phyloP scores from a whole-genome alignment of 2,113 vertebrate species.

The Cheirogaleus medius region DNA sequence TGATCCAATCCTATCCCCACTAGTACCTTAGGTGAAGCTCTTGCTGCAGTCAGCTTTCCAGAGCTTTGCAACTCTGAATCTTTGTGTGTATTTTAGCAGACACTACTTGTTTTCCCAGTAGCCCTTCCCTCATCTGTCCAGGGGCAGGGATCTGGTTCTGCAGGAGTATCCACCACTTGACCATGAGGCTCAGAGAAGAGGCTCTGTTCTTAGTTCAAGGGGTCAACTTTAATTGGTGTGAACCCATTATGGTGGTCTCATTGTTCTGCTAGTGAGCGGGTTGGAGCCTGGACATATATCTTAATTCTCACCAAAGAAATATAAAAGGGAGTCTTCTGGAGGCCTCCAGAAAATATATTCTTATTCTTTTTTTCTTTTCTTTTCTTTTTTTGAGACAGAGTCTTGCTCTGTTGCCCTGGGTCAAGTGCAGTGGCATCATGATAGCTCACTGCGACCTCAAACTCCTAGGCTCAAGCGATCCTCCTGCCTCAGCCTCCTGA shows the following conservation, averaged over 20 bases:
- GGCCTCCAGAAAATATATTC: neutral
- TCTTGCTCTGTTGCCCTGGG: too few relatives aligned
- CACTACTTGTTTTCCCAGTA: too few relatives aligned
- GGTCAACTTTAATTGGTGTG: neutral
- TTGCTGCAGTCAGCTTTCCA: neutral
- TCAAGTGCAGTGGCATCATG: too few relatives aligned
- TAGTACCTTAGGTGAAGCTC: neutral
- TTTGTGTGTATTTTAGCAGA: neutral
- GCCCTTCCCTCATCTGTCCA: neutral
- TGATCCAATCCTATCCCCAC: neutral
- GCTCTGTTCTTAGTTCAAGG: neutral
- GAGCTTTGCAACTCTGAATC: neutral
- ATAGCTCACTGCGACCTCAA: too few relatives aligned
- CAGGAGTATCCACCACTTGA: neutral
- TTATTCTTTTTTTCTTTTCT: neutral
- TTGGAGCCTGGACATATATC: neutral
- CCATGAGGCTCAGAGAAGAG: neutral
- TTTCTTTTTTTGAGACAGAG: too few relatives aligned
- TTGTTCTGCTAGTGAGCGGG: neutral
- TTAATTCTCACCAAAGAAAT: slow-evolving; percentile 4
- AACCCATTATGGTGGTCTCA: neutral
- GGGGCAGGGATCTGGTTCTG: neutral
- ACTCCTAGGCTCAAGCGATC: too few relatives aligned
- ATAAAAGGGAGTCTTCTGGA: neutral
- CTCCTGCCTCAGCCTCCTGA: too few relatives aligned